Conservation (phyloP, 2,888 invertebrate species). For the Fragum whitleyi region DNA sequence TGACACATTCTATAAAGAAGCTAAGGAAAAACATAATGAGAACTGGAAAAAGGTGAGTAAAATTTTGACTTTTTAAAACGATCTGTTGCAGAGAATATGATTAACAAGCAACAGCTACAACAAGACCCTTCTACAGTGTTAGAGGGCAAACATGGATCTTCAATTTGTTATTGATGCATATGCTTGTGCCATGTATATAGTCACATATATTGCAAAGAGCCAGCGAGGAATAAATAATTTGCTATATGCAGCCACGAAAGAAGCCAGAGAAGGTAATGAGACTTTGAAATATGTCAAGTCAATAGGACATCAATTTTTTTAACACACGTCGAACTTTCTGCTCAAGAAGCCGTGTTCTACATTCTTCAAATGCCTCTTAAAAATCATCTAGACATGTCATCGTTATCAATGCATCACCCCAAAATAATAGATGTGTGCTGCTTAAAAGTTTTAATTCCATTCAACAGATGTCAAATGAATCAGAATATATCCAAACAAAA, state of each 20-base stretch:
- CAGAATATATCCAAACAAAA: no score
- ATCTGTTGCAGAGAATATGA: constrained; percentile 45
- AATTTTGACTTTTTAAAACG: constrained; percentile 58
- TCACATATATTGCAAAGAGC: constrained; percentile 53
- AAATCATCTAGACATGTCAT: constrained; percentile 5
- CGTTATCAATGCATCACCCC: constrained; percentile 41
- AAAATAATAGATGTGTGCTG: background rate
- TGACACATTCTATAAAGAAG: no score
- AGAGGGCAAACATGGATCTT: constrained; percentile 81
- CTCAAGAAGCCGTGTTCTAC: constrained; percentile 45
- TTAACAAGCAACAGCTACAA: constrained; percentile 79
- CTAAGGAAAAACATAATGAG: no score
- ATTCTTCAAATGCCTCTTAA: constrained; percentile 30
- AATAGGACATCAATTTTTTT: constrained; percentile 43
- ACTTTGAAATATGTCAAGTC: constrained; percentile 46
- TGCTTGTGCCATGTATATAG: constrained; percentile 80
- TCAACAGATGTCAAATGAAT: no score
- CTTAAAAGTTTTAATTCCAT: background rate
- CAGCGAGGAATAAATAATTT: constrained; percentile 59
- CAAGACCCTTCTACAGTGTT: constrained; percentile 64
- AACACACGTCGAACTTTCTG: constrained; percentile 37
- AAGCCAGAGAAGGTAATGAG: constrained; percentile 70
- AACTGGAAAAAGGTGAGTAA: background rate
- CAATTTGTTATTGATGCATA: constrained; percentile 82
- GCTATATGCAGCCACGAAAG: no score